Evolutionary conservation across 2,113 vertebrate species (phyloP).

Genomic region (Poeciliopsis turrubarensis): DNA sequence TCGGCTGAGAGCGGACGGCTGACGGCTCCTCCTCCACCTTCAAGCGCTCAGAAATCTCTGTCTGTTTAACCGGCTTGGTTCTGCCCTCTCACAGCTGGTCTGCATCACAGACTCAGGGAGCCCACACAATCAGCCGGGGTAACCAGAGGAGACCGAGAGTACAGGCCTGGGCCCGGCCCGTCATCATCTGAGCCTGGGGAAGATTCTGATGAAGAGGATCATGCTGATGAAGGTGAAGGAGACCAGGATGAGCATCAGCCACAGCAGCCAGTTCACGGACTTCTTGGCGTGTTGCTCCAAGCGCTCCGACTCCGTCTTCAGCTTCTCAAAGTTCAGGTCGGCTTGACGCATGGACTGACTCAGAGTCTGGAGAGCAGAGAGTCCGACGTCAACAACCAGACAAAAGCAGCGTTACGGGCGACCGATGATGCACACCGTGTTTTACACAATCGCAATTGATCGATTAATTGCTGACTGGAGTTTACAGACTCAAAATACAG

Average conservation of each 20-base stretch:
- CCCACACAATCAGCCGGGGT: background rate
- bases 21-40: conserved; percentile 2
- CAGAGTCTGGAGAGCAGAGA: conserved; percentile 82
- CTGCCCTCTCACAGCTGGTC: conserved; percentile 13
- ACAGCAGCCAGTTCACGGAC: conserved; percentile 96
- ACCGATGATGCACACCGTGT: background rate
- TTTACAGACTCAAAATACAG: no score
- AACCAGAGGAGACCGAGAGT: conserved; percentile 33
- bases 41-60: conserved; percentile 35
- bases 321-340: conserved; percentile 94
- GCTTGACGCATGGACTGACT: conserved; percentile 92
- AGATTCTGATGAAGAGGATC: conserved; percentile 97
- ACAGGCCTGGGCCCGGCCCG: background rate
- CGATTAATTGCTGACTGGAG: no score
- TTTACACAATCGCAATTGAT: no score
- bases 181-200: conserved; percentile 91
- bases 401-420: no score
- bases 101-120: conserved; percentile 8
- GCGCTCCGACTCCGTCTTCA: conserved; percentile 93
- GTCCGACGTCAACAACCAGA: background rate
- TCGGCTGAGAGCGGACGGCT: background rate
- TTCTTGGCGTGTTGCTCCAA: conserved; percentile 96
- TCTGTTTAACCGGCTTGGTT: conserved; percentile 6
- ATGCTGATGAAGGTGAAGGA: conserved; percentile 96
- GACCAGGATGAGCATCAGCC: conserved; percentile 94